These are phyloP conservation scores for Cladorhizidae sp. DNA, from an alignment of 37 sponge, comb jelly and placozoan genomes.

Conservation along the genomic window DNA sequence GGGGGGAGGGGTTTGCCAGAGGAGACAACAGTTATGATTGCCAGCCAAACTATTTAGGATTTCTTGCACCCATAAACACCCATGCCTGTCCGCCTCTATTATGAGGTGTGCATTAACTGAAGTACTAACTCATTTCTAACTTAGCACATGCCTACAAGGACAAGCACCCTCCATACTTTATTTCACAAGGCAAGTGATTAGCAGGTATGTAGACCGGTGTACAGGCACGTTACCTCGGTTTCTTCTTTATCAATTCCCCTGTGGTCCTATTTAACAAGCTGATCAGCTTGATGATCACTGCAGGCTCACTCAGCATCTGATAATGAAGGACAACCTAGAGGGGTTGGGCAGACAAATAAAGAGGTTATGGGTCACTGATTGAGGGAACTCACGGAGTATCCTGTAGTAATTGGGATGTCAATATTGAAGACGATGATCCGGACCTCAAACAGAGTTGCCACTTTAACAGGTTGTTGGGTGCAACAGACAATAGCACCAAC, in stretches of 20 bases:
- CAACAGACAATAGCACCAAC: constrained; percentile 89
- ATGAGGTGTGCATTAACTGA: too few relatives aligned
- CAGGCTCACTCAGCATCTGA: constrained; percentile 91
- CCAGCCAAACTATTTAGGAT: neutral
- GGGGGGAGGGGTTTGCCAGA: too few relatives aligned
- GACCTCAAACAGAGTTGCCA: constrained; percentile 70
- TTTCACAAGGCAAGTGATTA: neutral
- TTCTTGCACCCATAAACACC: neutral
- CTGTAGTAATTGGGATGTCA: constrained; percentile 90
- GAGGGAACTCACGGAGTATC: constrained; percentile 83
- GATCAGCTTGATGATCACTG: constrained; percentile 77
- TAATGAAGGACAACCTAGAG: constrained; percentile 77
- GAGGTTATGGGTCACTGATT: too few relatives aligned
- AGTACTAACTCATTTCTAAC: too few relatives aligned
- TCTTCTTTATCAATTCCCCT: constrained; percentile 87
- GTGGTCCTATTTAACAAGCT: constrained; percentile 72
- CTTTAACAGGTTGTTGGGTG: constrained; percentile 53
- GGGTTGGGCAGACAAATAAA: neutral
- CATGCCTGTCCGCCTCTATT: neutral
- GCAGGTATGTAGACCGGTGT: neutral
- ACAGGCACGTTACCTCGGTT: constrained; percentile 76
- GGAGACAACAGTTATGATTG: neutral
- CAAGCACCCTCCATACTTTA: too few relatives aligned
- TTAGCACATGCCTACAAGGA: too few relatives aligned
- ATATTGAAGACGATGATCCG: constrained; percentile 86